These are phyloP conservation scores for Caradrina clavipalpis DNA, from an alignment of 2,888 invertebrate genomes.

Conservation along the genomic window DNA sequence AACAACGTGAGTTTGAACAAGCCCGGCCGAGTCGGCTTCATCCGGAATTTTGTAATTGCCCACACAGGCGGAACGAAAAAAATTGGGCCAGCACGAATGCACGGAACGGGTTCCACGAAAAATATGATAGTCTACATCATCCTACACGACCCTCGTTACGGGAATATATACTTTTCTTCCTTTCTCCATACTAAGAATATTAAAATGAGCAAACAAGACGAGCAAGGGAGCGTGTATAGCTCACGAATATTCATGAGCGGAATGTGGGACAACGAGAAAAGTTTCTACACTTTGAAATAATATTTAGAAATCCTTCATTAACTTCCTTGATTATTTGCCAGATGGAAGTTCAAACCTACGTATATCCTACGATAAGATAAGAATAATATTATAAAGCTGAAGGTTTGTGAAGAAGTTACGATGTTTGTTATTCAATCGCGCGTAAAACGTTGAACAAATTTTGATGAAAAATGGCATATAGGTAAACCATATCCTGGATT, in stretches of 20 bases:
- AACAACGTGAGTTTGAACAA: conserved; percentile 73
- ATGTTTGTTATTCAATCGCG: too few species aligned
- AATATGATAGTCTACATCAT: conserved; percentile 64
- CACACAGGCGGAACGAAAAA: conserved; percentile 71
- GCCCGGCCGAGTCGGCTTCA: conserved; percentile 64
- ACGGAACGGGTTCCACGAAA: conserved; percentile 62
- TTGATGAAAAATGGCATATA: too few species aligned
- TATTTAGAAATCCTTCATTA: conserved; percentile 41
- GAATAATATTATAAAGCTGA: too few species aligned
- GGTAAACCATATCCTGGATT: too few species aligned
- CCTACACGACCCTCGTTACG: conserved; percentile 57
- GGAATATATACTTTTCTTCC: conserved; percentile 56
- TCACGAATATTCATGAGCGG: conserved; percentile 56
- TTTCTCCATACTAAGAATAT: conserved; percentile 59
- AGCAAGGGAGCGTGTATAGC: conserved; percentile 27
- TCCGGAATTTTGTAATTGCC: conserved; percentile 78
- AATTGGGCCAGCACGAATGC: conserved; percentile 68
- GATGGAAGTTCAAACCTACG: conserved; percentile 1
- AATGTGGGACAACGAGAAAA: conserved; percentile 48
- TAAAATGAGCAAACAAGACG: conserved; percentile 56
- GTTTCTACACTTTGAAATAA: conserved; percentile 37
- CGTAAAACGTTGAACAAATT: too few species aligned
- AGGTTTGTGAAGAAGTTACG: too few species aligned
- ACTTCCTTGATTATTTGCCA: conserved; percentile 1
- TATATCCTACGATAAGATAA: background rate